Evolutionary conservation across 2,888 invertebrate species (phyloP).

Genomic region (Lasioglossum leucozonium): DNA sequence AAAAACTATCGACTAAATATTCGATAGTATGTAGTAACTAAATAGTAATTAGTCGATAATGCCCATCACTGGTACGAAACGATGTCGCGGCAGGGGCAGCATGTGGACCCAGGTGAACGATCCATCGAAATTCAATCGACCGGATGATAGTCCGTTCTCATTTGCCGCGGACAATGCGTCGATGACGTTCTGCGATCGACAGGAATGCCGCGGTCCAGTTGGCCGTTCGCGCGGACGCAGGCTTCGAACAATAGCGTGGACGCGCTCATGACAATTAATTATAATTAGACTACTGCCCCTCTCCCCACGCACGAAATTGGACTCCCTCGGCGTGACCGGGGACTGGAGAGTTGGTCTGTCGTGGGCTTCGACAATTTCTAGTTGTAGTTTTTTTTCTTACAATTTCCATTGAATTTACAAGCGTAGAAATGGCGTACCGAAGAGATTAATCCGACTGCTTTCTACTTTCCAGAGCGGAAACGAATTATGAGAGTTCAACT

Average conservation of each 20-base stretch:
- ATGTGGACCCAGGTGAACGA: not conserved
- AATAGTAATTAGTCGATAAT: too few species aligned
- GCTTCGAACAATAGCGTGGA: constrained; percentile 9
- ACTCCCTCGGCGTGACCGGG: not conserved
- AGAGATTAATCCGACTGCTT: too few species aligned
- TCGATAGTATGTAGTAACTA: too few species aligned
- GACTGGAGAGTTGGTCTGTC: not conserved
- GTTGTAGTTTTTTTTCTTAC: too few species aligned
- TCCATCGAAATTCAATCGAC: constrained; percentile 44
- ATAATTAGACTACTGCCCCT: not conserved
- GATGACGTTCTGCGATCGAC: constrained; percentile 24
- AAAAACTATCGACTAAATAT: too few species aligned
- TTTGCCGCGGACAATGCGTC: constrained; percentile 30
- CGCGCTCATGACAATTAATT: not conserved
- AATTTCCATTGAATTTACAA: too few species aligned
- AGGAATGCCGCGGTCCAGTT: constrained; percentile 21
- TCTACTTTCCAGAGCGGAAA: too few species aligned
- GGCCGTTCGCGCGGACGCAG: constrained; percentile 3
- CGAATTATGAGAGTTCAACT: too few species aligned
- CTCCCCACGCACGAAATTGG: not conserved
- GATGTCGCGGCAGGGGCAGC: not conserved
- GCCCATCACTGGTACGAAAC: too few species aligned
- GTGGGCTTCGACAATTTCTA: too few species aligned
- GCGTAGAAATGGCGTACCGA: too few species aligned
- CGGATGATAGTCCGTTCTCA: constrained; percentile 20